Base-by-base conservation (phyloP, 2,888 invertebrate genomes). In the Atethmia centrago region DNA sequence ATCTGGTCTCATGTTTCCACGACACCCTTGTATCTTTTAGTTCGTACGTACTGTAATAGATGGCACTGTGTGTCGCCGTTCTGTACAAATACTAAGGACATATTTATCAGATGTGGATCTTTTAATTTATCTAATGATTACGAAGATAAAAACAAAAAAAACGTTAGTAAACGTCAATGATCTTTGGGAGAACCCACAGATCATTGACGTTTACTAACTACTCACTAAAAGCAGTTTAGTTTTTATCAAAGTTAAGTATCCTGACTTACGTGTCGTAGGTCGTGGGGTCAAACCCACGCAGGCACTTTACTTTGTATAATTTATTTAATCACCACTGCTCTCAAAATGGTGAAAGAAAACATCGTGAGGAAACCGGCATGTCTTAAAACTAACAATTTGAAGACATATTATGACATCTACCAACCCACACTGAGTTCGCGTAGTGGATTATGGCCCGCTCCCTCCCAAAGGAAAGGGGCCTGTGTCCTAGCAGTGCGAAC, bases 31-130 rank as follows among this genome's bases (percentile, higher is more conserved):
- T 42, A 47, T 47, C 7, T 16, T 67, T 56, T 65, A 80, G 81
- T 81, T 71, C 71, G 36, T 14, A 25, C 7, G 9, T 28, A 65
- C 25, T 14, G 19, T 40, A 74, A 80, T 62, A 81, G 81, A 84
- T 81, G 81, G 81, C 84, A 36, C 71, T 68, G 51, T 49, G 49
- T 8, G 58, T 64, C 42, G 31, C 47, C 25, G 21, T 42, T 53
- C 21, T 31, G 31, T 25, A 21, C 14, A 14, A 51, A n/a, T 36
- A 49, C 31, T n/a, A 21, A 28, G 21, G 51, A 51, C 10, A 51
- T 14, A 36, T 9, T 21, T n/a, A 59, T 40, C 36, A 28, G 12
- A 49, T 16, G 31, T 1, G 71, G 42, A 14, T 31, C 0, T 42
- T 51, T 47, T 47, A 28, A 12, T n/a, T 42, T 31, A 42, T n/a